phyloP scores from a whole-genome alignment of 2,888 invertebrate species.

The Synanthedon myopaeformis region DNA sequence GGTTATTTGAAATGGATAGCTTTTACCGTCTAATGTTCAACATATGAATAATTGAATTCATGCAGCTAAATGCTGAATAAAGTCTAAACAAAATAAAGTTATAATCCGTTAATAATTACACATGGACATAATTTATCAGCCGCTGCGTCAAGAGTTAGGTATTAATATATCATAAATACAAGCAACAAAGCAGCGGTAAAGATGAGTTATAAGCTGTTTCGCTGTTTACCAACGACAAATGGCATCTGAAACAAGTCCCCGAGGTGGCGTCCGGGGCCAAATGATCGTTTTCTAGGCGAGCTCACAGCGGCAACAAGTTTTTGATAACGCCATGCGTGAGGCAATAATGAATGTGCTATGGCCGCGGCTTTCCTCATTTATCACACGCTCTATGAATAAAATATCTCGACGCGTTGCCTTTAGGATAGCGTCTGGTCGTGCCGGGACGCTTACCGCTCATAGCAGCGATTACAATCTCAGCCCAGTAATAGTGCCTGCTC shows the following conservation, averaged over 20 bases:
- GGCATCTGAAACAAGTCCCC: slow-evolving; percentile 44
- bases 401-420: slow-evolving; percentile 54
- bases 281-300: slow-evolving; percentile 38
- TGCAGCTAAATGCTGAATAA: too few relatives aligned
- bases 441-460: slow-evolving; percentile 46
- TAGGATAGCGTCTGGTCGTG: slow-evolving; percentile 53
- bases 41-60: too few relatives aligned
- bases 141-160: slow-evolving; percentile 13
- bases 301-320: slow-evolving; percentile 57
- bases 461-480: slow-evolving; percentile 48
- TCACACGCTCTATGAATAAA: slow-evolving; percentile 64
- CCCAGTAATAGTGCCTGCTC: slow-evolving; percentile 40
- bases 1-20: too few relatives aligned
- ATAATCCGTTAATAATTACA: slow-evolving; percentile 24
- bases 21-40: too few relatives aligned
- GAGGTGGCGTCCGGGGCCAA: slow-evolving; percentile 38
- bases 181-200: slow-evolving; percentile 39
- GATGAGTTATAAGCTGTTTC: slow-evolving; percentile 49
- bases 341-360: slow-evolving; percentile 65
- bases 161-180: slow-evolving; percentile 37
- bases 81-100: neutral
- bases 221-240: slow-evolving; percentile 50
- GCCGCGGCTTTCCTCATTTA: slow-evolving; percentile 56
- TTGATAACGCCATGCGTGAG: slow-evolving; percentile 58
- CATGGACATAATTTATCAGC: slow-evolving; percentile 26